Conservation (phyloP, 2,888 invertebrate species). For the Onthophagus sagittarius region DNA sequence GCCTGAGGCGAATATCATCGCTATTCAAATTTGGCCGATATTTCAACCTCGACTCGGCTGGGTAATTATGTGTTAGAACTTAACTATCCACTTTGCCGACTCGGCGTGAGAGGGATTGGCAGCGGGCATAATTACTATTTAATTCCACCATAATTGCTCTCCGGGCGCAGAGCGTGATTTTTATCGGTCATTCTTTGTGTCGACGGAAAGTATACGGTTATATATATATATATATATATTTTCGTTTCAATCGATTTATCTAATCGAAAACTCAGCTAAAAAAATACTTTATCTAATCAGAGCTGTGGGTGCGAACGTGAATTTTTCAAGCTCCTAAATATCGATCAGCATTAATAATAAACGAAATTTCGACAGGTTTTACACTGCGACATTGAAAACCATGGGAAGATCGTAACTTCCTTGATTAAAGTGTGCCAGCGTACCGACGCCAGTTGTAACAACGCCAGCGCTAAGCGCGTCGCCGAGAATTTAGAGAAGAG, state of each 20-base stretch:
- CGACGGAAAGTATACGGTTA: neutral
- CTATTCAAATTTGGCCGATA: neutral
- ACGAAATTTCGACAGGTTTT: constrained; percentile 62
- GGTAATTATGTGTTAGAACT: neutral
- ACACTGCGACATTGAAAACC: constrained; percentile 90
- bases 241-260: neutral
- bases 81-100: neutral
- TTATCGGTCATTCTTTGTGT: neutral
- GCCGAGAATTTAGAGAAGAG: constrained; percentile 76
- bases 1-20: neutral
- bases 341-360: neutral
- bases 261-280: neutral
- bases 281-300: no score
- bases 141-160: neutral
- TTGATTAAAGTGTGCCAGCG: constrained; percentile 72
- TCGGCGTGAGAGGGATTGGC: neutral
- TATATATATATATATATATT: neutral
- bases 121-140: neutral
- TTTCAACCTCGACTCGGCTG: neutral
- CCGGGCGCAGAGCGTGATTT: neutral
- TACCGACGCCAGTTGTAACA: constrained; percentile 40
- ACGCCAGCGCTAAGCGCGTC: constrained; percentile 45
- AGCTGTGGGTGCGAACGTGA: neutral
- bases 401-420: constrained; percentile 77
- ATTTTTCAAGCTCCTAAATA: neutral